Base-by-base conservation (phyloP, 2,888 invertebrate genomes). In the Melinaea menophilus region DNA sequence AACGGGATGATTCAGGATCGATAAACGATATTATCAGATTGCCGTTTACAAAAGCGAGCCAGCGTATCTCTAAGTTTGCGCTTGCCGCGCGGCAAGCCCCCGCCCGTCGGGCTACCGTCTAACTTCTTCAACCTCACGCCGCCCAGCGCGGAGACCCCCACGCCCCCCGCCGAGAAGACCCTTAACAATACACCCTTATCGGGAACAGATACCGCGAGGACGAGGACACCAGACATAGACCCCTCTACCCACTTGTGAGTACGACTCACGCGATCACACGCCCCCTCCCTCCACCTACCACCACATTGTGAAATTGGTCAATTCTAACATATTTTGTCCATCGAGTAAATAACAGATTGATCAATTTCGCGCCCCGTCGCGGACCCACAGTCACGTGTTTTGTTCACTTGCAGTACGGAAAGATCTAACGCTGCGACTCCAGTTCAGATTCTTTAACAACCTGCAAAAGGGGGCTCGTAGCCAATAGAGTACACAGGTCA, bases 401-500 rank as follows among this genome's bases (percentile, higher is more conserved):
- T 92, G 86, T 92, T 92, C 91, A 91, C 91, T 93, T 93, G 88
- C 95, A 96, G 96, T 97, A 95, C 95, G 96, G 94, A 97, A 97
- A 96, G 96, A 97, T 93, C 95, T 96, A 94, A 95, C 95, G 92
- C 95, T 96, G 94, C 95, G 96, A 93, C 95, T 96, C 92, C 95
- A 95, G 94, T 97, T 96, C 95, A 94, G 96, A 94, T 96, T 96
- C 95, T 97, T 97, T 95, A 96, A 96, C 94, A 94, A 94, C 92
- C 93, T 95, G 91, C 95, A 95, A 93, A 95, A 96, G 94, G 93
- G 94, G 87, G 94, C 95, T 91, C 94, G 95, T 93, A 95, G 95
- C 93, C 95, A 95, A 93, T 95, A 94, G 79, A 91, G 68, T 68
- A 77, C 75, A 77, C 86, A 79, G 88, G 88, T 88, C 84, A 88